Conservation (phyloP, 2,113 vertebrate genomes). For the Neopipo cinnamomea region DNA sequence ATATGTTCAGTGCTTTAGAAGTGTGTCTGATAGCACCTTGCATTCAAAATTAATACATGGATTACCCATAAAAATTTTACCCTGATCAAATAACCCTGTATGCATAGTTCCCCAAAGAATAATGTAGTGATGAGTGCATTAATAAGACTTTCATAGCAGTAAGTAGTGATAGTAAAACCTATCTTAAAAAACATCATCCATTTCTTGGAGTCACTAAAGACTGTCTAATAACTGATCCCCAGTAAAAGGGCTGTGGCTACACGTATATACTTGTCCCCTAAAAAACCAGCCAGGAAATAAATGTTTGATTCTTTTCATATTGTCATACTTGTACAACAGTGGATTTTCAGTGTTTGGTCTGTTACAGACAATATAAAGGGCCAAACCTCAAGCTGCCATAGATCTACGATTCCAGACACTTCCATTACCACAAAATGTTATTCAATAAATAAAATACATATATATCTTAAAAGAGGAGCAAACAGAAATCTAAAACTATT, state of each 20-base stretch:
- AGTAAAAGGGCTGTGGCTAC: not conserved
- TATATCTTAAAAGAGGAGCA: not conserved
- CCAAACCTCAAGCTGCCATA: not conserved
- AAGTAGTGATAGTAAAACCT: not conserved
- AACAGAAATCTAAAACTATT: not conserved
- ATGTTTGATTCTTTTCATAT: not conserved
- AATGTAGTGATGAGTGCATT: not conserved
- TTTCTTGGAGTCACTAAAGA: not conserved
- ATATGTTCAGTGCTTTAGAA: not conserved
- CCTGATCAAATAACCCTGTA: not conserved
- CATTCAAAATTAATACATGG: not conserved
- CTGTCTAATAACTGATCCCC: not conserved
- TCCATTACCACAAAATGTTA: not conserved
- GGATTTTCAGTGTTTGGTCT: not conserved
- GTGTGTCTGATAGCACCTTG: not conserved
- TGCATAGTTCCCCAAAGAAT: not conserved
- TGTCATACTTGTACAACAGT: not conserved
- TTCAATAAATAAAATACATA: not conserved
- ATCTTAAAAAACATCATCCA: not conserved
- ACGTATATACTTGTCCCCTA: not conserved
- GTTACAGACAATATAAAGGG: not conserved
- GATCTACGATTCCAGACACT: not conserved
- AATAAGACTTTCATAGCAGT: not conserved
- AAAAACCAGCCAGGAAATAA: not conserved
- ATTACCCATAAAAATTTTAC: conserved; percentile 10